These are phyloP conservation scores for Manis crassicaudata DNA, from an alignment of 2,797 vertebrate species.

Conservation along the genomic window DNA sequence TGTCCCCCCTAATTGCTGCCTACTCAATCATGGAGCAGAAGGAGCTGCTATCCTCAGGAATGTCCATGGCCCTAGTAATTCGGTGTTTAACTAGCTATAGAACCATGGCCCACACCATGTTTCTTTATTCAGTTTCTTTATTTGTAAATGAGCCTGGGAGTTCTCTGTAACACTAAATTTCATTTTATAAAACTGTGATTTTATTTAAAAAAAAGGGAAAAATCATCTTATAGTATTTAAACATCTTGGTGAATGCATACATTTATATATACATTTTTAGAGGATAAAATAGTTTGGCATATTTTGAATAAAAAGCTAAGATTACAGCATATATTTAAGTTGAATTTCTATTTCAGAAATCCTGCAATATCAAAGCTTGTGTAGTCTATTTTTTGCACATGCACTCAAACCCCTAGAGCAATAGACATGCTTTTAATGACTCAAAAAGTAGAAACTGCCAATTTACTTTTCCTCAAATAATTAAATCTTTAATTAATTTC, in stretches of 20 bases:
- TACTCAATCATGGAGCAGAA: background rate
- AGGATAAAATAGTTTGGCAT: conserved; percentile 38
- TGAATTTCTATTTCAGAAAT: conserved; percentile 61
- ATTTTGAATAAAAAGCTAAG: conserved; percentile 61
- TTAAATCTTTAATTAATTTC: conserved; percentile 82
- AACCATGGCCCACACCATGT: background rate
- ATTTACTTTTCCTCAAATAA: conserved; percentile 80
- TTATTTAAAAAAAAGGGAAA: background rate
- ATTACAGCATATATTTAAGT: conserved; percentile 33
- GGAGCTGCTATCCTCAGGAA: accelerated
- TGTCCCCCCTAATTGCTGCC: accelerated
- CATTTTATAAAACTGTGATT: background rate
- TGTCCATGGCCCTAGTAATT: background rate
- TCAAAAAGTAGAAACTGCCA: conserved; percentile 76
- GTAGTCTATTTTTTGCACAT: conserved; percentile 57
- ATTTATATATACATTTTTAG: background rate
- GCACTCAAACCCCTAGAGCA: conserved; percentile 68
- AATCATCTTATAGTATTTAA: background rate
- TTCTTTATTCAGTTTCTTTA: background rate
- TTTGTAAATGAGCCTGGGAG: background rate
- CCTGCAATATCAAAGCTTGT: conserved; percentile 74
- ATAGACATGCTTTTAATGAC: conserved; percentile 78
- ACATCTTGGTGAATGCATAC: background rate
- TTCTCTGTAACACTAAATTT: background rate
- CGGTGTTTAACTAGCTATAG: background rate